phyloP scores from a whole-genome alignment of 2,113 vertebrate genomes.

The Amblyornis subalaris region DNA sequence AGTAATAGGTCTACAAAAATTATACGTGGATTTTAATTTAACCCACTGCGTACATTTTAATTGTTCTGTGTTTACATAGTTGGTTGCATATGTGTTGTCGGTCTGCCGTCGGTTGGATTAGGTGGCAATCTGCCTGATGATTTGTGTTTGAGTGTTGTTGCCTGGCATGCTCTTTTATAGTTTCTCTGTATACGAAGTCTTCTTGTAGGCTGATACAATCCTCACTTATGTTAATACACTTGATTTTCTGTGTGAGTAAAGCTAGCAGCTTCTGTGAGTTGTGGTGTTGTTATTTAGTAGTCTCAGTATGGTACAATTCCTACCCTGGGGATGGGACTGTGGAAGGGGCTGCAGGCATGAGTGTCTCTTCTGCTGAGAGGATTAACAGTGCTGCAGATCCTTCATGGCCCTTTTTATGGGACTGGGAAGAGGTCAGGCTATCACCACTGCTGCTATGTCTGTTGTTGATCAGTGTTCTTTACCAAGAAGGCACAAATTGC shows the following conservation, averaged over 20 bases:
- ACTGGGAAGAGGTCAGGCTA: background rate
- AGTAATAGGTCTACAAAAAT: background rate
- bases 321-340: background rate
- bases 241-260: background rate
- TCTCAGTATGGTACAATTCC: background rate
- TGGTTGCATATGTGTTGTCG: background rate
- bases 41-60: background rate
- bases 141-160: background rate
- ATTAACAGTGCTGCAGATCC: background rate
- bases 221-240: background rate
- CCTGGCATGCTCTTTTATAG: background rate
- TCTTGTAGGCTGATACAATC: background rate
- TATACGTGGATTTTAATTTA: conserved; percentile 6
- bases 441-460: background rate
- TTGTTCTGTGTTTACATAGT: background rate
- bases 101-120: background rate
- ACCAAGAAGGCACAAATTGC: background rate
- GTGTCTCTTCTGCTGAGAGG: background rate
- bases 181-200: background rate
- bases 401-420: background rate
- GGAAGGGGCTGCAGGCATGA: background rate
- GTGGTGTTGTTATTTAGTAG: background rate
- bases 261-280: background rate
- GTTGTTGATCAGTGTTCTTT: background rate
- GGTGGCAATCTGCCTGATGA: background rate